A percentile compares a stretch with the other conserved stretches of the same genome.
Conservation (phyloP, 2,888 invertebrate species). For the Norana najaformis region DNA sequence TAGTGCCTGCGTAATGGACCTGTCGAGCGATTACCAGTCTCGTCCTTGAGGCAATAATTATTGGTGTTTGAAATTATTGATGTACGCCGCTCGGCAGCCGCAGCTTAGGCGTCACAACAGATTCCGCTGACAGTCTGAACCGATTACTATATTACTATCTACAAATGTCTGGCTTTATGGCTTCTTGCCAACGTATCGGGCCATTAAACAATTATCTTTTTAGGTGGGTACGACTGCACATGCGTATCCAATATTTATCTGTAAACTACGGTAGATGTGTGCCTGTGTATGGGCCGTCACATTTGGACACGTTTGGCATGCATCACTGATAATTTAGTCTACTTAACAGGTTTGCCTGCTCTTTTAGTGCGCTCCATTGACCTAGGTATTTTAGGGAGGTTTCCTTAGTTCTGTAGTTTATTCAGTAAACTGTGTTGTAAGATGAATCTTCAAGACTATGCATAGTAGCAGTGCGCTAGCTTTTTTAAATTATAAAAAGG, state of each 20-base stretch:
- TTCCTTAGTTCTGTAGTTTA: background rate
- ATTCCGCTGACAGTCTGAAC: background rate
- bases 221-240: background rate
- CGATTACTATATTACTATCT: background rate
- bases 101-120: background rate
- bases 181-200: background rate
- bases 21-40: background rate
- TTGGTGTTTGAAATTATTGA: background rate
- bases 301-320: background rate
- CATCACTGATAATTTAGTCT: too few species aligned
- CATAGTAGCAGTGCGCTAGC: background rate
- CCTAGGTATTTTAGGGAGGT: too few species aligned
- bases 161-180: background rate
- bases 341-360: background rate
- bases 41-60: background rate
- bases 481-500: too few species aligned
- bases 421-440: background rate
- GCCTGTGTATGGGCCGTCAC: background rate
- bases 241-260: constrained; percentile 13
- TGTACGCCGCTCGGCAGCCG: background rate
- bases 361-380: background rate
- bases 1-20: background rate
- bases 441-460: background rate
- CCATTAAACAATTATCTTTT: background rate
- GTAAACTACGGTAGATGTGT: background rate